Conservation (phyloP, 2,888 invertebrate species). For the Chrysomela aeneicollis region DNA sequence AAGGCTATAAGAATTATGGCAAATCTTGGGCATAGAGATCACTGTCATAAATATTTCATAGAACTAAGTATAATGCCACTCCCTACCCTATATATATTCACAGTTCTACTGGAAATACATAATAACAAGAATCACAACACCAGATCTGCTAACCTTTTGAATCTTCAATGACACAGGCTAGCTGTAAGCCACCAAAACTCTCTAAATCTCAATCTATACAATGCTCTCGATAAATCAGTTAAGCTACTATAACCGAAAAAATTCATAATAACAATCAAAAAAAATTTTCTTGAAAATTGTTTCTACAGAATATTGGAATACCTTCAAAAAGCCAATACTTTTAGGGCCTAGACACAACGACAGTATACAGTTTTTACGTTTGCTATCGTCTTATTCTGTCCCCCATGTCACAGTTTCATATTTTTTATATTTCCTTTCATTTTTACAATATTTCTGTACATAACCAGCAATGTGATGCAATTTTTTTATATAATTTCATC, state of each 20-base stretch:
- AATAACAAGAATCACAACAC: not conserved
- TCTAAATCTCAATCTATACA: not conserved
- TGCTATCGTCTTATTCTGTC: too few relatives aligned
- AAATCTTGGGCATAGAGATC: not conserved
- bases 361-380: too few relatives aligned
- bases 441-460: too few relatives aligned
- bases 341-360: not conserved
- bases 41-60: not conserved
- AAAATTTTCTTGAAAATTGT: not conserved
- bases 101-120: not conserved
- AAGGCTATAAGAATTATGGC: constrained; percentile 6
- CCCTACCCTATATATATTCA: not conserved
- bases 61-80: not conserved
- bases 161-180: not conserved
- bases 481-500: too few relatives aligned
- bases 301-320: not conserved
- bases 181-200: not conserved
- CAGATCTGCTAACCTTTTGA: not conserved
- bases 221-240: constrained; percentile 1
- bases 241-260: not conserved
- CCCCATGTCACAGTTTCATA: too few relatives aligned
- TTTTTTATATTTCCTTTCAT: too few relatives aligned
- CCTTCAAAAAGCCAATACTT: not conserved
- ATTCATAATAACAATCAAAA: not conserved
- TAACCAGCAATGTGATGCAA: too few relatives aligned